Conservation (phyloP, 37 sponge, comb jelly and placozoan genomes). For the Oscarella lobularis region DNA sequence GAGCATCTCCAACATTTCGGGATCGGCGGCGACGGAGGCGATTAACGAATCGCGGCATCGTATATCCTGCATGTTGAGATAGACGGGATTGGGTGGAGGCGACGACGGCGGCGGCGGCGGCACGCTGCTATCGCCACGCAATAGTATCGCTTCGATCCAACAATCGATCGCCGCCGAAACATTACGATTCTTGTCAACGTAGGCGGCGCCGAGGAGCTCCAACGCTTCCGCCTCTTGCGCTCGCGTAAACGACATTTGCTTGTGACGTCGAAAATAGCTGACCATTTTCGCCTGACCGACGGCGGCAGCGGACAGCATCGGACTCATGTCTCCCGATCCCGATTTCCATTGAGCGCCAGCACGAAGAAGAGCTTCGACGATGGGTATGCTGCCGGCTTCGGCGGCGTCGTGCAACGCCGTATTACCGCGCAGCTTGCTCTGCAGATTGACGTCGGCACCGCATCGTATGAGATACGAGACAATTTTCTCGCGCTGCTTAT, state of each 20-base stretch:
- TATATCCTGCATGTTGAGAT: background rate
- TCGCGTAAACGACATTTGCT: background rate
- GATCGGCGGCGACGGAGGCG: background rate
- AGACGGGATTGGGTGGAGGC: background rate
- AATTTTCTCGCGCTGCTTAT: background rate
- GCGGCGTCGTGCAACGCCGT: constrained; percentile 1
- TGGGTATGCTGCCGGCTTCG: background rate
- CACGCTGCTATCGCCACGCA: background rate
- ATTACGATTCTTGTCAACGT: background rate
- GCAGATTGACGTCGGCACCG: background rate
- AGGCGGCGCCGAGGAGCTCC: background rate
- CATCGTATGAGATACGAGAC: background rate
- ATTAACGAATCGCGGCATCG: background rate
- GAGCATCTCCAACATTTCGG: background rate
- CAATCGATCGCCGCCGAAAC: background rate
- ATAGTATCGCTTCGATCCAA: background rate
- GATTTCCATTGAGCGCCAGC: background rate
- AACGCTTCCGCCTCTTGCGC: background rate
- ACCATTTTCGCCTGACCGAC: background rate
- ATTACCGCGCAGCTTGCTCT: background rate
- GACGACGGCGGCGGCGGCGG: background rate
- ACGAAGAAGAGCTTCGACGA: background rate
- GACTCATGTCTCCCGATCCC: background rate
- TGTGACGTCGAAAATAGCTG: background rate
- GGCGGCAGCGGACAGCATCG: background rate